Evolutionary conservation across 1,140 invertebrate genomes (phyloP), one percentile per base, ranked within the genome.

Genomic region (Leptinotarsa defecta): DNA sequence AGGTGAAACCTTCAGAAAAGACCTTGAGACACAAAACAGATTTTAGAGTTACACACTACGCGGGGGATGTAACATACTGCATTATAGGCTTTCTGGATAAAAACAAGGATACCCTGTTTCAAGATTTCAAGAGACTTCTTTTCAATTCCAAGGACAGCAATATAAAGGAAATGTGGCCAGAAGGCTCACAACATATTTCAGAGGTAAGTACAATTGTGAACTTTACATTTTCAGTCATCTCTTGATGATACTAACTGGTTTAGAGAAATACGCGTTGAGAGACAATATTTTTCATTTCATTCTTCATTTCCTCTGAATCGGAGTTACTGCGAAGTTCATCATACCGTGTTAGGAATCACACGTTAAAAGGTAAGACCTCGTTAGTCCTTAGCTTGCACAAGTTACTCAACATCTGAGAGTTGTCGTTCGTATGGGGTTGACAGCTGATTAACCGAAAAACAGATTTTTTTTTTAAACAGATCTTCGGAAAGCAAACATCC

Each of bases 41-140:
- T 64, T 80, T 80, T 67, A 74, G 81, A 43, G 82, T 85, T 22
- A 85, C 83, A 27, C 97, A 98, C 83, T 98, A 98, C 86, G 97
- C 97, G 3, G 97, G 97, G n/a, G 95, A 98, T 86, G 97, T 99
- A 3, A 93, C 94, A 22, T 99, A 99, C 86, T 92, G 90, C 77
- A 92, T 98, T 49, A 89, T 90, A 49, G 95, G 95, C 15, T 98
- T 98, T 85, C 90, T 98, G 83, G 96, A 98, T 83, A 98, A 98
- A 87, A 98, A 99, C 85, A 96, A 94, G 86, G 96, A 98, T 85
- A 94, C 94, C 1, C 87, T 98, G 19, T 98, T 95, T 86, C 96
- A 98, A 89, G 97, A 98, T 86, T 96, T 98, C 80, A 98, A 98
- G 87, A 88, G 97, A 27, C 86, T 99, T 67, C 87, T 99, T 65